Conservation (phyloP, 2,888 invertebrate genomes). For the Nomada fucata region DNA sequence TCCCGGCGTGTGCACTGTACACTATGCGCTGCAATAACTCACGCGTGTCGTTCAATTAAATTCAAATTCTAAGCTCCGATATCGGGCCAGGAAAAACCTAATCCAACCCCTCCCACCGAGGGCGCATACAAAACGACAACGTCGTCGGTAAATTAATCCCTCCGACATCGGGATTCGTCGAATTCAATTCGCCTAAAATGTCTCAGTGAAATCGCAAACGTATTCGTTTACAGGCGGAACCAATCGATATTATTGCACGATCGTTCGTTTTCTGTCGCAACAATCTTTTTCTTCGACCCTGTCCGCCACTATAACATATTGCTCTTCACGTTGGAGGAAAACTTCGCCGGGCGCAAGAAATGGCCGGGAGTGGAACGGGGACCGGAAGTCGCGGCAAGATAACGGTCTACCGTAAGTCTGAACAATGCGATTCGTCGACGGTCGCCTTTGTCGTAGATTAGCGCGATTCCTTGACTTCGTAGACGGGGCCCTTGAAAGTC, state of each 20-base stretch:
- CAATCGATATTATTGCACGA: slow-evolving; percentile 8
- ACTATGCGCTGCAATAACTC: background rate
- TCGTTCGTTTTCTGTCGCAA: background rate
- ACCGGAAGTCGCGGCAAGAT: slow-evolving; percentile 30
- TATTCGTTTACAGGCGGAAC: background rate
- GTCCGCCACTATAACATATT: slow-evolving; percentile 23
- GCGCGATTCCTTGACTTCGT: slow-evolving; percentile 55
- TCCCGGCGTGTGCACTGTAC: no score
- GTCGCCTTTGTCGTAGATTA: slow-evolving; percentile 62
- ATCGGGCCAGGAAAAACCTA: no score
- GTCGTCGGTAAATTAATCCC: no score
- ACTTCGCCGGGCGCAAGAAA: slow-evolving; percentile 18
- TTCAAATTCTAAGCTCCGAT: no score
- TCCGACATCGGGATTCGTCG: no score
- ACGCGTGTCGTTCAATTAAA: background rate
- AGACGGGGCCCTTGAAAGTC: slow-evolving; percentile 50
- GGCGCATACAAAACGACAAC: no score
- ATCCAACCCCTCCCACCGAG: no score
- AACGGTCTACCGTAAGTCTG: slow-evolving; percentile 50
- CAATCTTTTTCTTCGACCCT: slow-evolving; percentile 17
- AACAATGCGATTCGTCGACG: slow-evolving; percentile 55
- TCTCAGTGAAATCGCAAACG: background rate
- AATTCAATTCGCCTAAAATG: no score
- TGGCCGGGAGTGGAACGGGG: slow-evolving; percentile 7
- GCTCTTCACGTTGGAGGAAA: background rate